Percentiles rank a stretch among this genome's conserved stretches.
phyloP scores from a whole-genome alignment of 2,113 vertebrate genomes.

The Synodontis membranacea region DNA sequence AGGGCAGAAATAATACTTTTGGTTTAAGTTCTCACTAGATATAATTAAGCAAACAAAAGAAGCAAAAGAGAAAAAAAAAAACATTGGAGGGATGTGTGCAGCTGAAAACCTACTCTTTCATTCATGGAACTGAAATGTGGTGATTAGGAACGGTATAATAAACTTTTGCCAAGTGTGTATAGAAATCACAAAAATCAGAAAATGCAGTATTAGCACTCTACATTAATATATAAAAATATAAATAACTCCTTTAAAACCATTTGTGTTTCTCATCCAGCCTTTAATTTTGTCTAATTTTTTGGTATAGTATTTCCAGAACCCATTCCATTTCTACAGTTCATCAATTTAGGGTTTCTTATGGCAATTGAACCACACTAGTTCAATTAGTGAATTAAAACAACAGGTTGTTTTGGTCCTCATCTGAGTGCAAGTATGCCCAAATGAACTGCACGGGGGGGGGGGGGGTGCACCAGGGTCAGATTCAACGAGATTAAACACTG shows the following conservation, averaged over 20 bases:
- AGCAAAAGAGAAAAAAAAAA: too few relatives aligned
- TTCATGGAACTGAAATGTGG: not conserved
- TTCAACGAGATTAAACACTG: not conserved
- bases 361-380: not conserved
- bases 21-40: not conserved
- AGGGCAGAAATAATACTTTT: not conserved
- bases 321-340: not conserved
- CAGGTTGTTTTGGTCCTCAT: not conserved
- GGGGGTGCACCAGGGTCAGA: not conserved
- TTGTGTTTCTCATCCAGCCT: not conserved
- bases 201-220: not conserved
- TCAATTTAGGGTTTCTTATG: not conserved
- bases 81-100: not conserved
- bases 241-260: not conserved
- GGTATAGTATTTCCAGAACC: not conserved
- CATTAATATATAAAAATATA: not conserved
- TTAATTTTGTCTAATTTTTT: not conserved
- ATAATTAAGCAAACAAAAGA: slow-evolving; percentile 59
- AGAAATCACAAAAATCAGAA: not conserved
- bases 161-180: not conserved
- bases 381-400: not conserved
- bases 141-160: not conserved
- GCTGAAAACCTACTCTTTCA: not conserved
- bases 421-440: not conserved
- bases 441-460: not conserved